Evolutionary conservation across 2,888 invertebrate genomes (phyloP), one percentile per base, ranked within the genome.

Genomic region (Drosophila helvetica): DNA sequence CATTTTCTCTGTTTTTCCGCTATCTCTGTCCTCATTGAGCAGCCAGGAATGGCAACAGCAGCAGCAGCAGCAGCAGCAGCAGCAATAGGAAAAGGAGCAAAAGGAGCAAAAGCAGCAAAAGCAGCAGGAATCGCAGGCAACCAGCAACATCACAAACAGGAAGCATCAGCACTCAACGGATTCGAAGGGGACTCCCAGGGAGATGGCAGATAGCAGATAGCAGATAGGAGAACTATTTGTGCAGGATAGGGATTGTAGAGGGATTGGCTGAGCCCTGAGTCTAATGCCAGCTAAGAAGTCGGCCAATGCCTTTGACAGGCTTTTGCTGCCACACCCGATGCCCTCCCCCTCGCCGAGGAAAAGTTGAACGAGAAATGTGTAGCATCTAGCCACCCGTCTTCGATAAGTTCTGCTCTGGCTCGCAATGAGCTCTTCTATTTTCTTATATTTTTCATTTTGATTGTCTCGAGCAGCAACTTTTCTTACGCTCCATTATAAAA

Each of bases 251-350:
- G 59, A 22, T 15, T 54, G 10, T 12, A 17, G 19, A 48, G 50
- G 43, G n/a, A 67, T 68, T 65, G 69, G 42, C 55, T 58, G 61
- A 62, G 64, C 45, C 53, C 50, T 53, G 67, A 57, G 47, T 65
- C 61, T 53, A 69, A 48, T 58, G 55, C 70, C 68, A 62, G 52
- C 45, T 56, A 61, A 56, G 56, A 61, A 73, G 43, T 52, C 64
- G 38, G 55, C 59, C 64, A 70, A 46, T 77, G 77, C 64, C 80
- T 80, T 72, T 84, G 63, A 80, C 75, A 75, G 66, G 66, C 70
- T 59, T 76, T 79, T 30, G 56, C 53, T 63, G 67, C 52, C 59
- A 59, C 19, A 30, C 38, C 38, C 38, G 6, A 38, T 30, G 25
- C 25, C 4, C 48, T n/a, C 30, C 22, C 10, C 46, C 9, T n/a